Evolutionary conservation across 2,113 vertebrate species (phyloP).

Genomic region (Ammodytes marinus): DNA sequence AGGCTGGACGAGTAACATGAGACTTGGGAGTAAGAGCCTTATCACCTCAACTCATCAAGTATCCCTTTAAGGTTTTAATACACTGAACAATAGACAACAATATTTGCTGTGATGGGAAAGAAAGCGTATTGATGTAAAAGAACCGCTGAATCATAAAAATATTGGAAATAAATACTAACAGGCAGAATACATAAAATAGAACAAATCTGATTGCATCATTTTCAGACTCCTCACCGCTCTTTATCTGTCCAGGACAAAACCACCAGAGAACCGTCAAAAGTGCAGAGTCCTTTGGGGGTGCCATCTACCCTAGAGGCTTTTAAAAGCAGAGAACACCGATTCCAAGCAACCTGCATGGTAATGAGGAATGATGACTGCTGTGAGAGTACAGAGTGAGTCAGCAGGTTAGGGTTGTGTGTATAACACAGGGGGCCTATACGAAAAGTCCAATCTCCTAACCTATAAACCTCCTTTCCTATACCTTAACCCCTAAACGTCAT

Average conservation of each 20-base stretch:
- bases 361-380: slow-evolving; percentile 34
- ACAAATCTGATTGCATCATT: slow-evolving; percentile 16
- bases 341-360: slow-evolving; percentile 41
- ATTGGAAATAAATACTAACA: not conserved
- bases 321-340: slow-evolving; percentile 13
- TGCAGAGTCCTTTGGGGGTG: not conserved
- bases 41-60: slow-evolving; percentile 47
- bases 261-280: slow-evolving; percentile 31
- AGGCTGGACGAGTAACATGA: slow-evolving; percentile 56
- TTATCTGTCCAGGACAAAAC: slow-evolving; percentile 32
- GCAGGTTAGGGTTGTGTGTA: slow-evolving; percentile 36
- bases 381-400: slow-evolving; percentile 55
- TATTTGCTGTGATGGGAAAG: not conserved
- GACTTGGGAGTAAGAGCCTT: slow-evolving; percentile 26
- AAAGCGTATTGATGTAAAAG: not conserved
- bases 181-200: not conserved
- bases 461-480: too few relatives aligned
- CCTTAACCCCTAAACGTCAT: too few relatives aligned
- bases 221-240: not conserved
- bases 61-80: slow-evolving; percentile 23
- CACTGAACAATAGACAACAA: too few relatives aligned
- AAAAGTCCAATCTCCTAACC: too few relatives aligned
- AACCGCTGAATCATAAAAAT: not conserved
- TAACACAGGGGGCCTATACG: too few relatives aligned
- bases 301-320: slow-evolving; percentile 5